Evolutionary conservation across 2,113 vertebrate genomes (phyloP).

Genomic region (Lepus europaeus): DNA sequence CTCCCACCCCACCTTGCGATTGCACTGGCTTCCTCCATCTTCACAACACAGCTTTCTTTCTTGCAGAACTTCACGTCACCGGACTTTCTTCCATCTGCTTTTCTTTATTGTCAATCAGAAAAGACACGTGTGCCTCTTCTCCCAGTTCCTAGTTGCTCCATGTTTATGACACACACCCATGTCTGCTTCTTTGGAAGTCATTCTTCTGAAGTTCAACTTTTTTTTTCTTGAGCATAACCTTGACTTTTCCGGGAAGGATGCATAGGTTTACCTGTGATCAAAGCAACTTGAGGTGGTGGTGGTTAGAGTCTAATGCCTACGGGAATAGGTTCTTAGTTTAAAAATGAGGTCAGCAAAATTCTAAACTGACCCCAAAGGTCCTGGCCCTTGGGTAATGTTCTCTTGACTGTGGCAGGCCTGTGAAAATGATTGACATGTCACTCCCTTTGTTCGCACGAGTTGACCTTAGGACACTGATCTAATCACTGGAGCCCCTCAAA

Average conservation of each 20-base stretch:
- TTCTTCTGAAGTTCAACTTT: background rate
- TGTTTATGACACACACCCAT: too few relatives aligned
- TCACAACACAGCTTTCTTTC: background rate
- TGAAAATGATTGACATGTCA: background rate
- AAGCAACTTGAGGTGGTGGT: too few relatives aligned
- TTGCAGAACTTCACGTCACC: background rate
- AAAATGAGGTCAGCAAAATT: background rate
- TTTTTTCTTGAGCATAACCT: background rate
- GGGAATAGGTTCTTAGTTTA: background rate
- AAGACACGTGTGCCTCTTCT: background rate
- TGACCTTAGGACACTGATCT: background rate
- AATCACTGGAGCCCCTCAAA: background rate
- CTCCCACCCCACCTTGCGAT: background rate
- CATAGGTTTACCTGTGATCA: background rate
- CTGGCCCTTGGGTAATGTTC: background rate
- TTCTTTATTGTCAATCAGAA: background rate
- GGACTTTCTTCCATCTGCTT: background rate
- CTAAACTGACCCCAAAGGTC: background rate
- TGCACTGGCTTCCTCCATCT: background rate
- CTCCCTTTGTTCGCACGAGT: background rate
- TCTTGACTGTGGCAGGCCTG: background rate
- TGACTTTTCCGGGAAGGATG: background rate
- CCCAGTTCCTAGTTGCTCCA: background rate
- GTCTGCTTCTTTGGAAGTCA: background rate
- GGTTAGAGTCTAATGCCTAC: background rate